Conservation (phyloP, 64 coral and sea anemone species). For the Stylophora pistillata region DNA sequence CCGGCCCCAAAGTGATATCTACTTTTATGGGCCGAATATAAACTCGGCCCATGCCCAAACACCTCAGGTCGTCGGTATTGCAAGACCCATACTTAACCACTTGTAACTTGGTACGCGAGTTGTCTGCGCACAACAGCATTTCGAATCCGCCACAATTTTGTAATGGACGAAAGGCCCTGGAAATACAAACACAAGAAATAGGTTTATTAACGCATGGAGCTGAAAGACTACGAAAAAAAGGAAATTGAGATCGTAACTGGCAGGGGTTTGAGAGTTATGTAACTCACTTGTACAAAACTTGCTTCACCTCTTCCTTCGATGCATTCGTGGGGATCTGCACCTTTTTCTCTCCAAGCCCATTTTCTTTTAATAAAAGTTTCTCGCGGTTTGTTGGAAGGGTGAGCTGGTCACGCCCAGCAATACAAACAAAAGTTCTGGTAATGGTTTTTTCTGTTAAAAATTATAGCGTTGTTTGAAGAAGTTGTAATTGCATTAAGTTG, state of each 20-base stretch:
- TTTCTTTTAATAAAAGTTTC: constrained; percentile 27
- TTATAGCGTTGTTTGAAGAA: not conserved
- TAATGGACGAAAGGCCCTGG: constrained; percentile 28
- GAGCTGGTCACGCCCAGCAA: not conserved
- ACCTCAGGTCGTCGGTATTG: constrained; percentile 48
- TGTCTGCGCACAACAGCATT: constrained; percentile 39
- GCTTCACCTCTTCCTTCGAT: constrained; percentile 9
- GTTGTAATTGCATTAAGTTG: not conserved
- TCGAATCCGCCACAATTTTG: constrained; percentile 56
- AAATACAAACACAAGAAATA: not conserved
- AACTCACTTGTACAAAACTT: constrained; percentile 43
- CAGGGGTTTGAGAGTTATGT: not conserved
- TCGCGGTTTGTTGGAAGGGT: constrained; percentile 22
- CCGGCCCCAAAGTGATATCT: constrained; percentile 4
- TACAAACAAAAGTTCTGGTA: constrained; percentile 55
- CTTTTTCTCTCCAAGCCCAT: constrained; percentile 42
- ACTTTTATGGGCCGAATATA: constrained; percentile 61
- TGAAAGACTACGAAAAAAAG: no score
- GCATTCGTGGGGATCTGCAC: constrained; percentile 34
- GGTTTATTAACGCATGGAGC: no score
- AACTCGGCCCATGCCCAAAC: constrained; percentile 63
- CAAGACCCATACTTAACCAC: constrained; percentile 37
- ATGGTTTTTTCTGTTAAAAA: constrained; percentile 35
- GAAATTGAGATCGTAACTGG: no score
- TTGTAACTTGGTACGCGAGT: constrained; percentile 21